Evolutionary conservation across 2,113 vertebrate genomes (phyloP).

Genomic region (Scomber scombrus): DNA sequence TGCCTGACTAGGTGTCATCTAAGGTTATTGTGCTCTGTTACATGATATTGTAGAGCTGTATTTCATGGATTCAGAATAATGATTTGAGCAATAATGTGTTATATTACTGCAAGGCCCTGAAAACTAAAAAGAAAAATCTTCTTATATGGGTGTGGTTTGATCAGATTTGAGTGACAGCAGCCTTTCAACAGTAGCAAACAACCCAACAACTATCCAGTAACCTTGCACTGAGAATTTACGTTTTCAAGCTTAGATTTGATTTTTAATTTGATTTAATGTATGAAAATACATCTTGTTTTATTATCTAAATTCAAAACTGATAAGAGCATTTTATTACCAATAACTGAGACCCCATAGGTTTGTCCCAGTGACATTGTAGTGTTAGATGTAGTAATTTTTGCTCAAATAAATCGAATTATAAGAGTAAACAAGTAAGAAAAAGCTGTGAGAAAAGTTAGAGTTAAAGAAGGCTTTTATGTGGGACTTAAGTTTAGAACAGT

Average conservation of each 20-base stretch:
- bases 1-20: not conserved
- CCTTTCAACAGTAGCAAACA: not conserved
- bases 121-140: not conserved
- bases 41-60: not conserved
- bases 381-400: too few species aligned
- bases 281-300: too few species aligned
- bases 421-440: not conserved
- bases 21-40: not conserved
- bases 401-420: not conserved
- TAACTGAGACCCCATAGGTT: too few species aligned
- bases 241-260: too few species aligned
- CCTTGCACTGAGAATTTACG: too few species aligned
- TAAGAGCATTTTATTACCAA: too few species aligned
- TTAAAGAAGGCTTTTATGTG: too few species aligned
- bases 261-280: too few species aligned
- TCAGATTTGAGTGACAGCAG: not conserved
- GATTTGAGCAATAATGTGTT: not conserved
- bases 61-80: not conserved
- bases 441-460: too few species aligned
- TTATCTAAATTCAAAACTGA: too few species aligned
- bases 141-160: not conserved
- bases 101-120: not conserved
- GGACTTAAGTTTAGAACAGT: too few species aligned
- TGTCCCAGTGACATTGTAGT: too few species aligned
- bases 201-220: not conserved